These are phyloP conservation scores for Acromyrmex heyeri DNA, from an alignment of 1,140 invertebrate species.

Conservation along the genomic window DNA sequence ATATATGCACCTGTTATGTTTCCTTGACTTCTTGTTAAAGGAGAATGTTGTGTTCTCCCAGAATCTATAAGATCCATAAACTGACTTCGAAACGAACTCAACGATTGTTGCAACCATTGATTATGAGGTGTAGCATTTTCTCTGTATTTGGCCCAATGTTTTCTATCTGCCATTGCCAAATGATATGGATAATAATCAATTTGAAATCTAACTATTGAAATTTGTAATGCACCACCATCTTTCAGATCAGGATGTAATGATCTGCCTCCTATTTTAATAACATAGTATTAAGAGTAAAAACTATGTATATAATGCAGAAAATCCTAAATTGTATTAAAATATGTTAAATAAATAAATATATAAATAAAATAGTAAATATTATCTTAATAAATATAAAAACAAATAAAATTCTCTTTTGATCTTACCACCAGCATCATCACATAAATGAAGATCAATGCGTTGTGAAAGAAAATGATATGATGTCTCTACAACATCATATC, in stretches of 20 bases:
- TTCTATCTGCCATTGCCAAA: constrained; percentile 93
- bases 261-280: constrained; percentile 89
- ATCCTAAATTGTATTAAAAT: background rate
- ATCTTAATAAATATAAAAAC: constrained; percentile 7
- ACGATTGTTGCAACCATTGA: constrained; percentile 92
- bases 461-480: constrained; percentile 98
- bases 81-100: constrained; percentile 90
- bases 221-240: constrained; percentile 97
- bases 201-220: constrained; percentile 95
- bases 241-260: constrained; percentile 94
- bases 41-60: constrained; percentile 88
- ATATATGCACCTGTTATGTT: constrained; percentile 72
- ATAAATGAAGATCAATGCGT: constrained; percentile 98
- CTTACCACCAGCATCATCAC: constrained; percentile 96
- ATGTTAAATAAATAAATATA: constrained; percentile 25
- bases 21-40: constrained; percentile 86
- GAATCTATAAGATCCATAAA: constrained; percentile 90
- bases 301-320: background rate
- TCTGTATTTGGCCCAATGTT: constrained; percentile 94
- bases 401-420: constrained; percentile 36
- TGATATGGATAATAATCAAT: constrained; percentile 99
- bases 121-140: constrained; percentile 90
- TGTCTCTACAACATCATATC: constrained; percentile 98
- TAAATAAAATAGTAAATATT: background rate
- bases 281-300: constrained; percentile 35